Conservation (phyloP, 2,797 vertebrate species). For the Megaceryle alcyon region DNA sequence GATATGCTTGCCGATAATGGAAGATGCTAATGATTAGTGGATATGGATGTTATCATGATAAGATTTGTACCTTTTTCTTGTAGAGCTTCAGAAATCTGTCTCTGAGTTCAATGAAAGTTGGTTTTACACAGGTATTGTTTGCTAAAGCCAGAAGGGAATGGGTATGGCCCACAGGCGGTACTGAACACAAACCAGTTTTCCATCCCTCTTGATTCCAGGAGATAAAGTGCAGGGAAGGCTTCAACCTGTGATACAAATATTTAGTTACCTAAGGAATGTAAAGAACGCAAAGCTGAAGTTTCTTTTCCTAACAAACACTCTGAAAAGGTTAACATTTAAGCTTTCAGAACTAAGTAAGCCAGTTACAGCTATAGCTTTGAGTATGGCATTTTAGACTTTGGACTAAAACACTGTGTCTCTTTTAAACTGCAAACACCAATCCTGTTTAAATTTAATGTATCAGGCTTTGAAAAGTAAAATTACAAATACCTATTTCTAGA, state of each 20-base stretch:
- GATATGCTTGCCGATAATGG: neutral
- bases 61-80: slow-evolving; percentile 87
- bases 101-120: slow-evolving; percentile 86
- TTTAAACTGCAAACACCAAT: neutral
- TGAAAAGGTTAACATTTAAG: neutral
- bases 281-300: neutral
- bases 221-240: slow-evolving; percentile 88
- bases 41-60: neutral
- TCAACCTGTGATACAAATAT: slow-evolving; percentile 81
- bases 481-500: neutral
- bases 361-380: neutral
- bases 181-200: slow-evolving; percentile 94
- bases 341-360: neutral
- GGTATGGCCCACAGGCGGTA: slow-evolving; percentile 91
- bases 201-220: slow-evolving; percentile 98
- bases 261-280: neutral
- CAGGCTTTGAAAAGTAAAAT: neutral
- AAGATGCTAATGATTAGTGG: neutral
- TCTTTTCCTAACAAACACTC: neutral
- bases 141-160: slow-evolving; percentile 92
- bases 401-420: neutral
- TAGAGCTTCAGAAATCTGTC: slow-evolving; percentile 90
- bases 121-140: slow-evolving; percentile 94
- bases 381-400: neutral
- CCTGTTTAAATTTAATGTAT: neutral